phyloP scores from a whole-genome alignment of 2,888 invertebrate species.

The Luperina nickerlii region DNA sequence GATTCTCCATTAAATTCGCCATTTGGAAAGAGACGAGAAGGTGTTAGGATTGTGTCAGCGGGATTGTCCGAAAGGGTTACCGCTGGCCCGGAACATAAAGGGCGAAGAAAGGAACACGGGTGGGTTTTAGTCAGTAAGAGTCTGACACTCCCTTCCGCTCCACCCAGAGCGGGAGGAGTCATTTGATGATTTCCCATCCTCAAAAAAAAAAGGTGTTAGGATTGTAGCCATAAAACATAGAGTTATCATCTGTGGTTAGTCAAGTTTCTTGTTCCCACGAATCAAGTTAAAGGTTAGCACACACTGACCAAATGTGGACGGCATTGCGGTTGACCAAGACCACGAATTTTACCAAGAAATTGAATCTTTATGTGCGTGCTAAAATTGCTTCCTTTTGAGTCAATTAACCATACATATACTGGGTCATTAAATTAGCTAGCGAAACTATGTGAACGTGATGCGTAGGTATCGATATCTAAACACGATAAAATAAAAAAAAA shows the following conservation, averaged over 20 bases:
- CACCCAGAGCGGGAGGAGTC: no score
- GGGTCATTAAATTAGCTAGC: background rate
- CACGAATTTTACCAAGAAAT: slow-evolving; percentile 64
- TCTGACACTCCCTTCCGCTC: no score
- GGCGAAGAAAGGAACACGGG: no score
- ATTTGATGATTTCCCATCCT: no score
- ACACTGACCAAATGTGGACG: slow-evolving; percentile 52
- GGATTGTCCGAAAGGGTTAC: no score
- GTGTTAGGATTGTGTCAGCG: slow-evolving; percentile 36
- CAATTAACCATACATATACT: slow-evolving; percentile 22
- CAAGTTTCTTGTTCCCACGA: slow-evolving; percentile 53
- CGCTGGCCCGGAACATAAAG: no score
- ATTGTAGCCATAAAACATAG: slow-evolving; percentile 40
- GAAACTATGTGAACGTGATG: no score
- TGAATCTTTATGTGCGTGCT: slow-evolving; percentile 42
- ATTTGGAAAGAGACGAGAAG: slow-evolving; percentile 29
- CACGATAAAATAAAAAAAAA: background rate
- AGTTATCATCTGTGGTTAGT: slow-evolving; percentile 33
- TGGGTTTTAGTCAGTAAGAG: no score
- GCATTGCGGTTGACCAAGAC: slow-evolving; percentile 63
- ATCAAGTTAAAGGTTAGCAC: slow-evolving; percentile 49
- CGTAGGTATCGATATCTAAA: no score
- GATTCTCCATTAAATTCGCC: slow-evolving; percentile 22
- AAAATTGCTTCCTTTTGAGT: slow-evolving; percentile 56
- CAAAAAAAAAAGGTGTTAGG: slow-evolving; percentile 21